A percentile compares a stretch with the other conserved stretches of the same genome.
Evolutionary conservation across 2,113 vertebrate genomes (phyloP).

Genomic region (Larimichthys crocea): DNA sequence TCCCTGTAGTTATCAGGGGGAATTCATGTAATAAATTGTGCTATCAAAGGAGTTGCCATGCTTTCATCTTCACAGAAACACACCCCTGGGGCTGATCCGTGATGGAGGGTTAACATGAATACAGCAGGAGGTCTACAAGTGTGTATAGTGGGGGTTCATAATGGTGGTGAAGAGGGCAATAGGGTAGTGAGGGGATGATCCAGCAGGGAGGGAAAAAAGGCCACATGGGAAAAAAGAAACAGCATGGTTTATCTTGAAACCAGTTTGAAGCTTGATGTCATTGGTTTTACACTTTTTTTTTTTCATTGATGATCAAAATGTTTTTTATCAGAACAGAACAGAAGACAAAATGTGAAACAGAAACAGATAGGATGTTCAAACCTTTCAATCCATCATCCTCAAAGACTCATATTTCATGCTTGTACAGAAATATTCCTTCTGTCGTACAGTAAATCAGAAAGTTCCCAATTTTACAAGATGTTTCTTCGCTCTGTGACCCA

Average conservation of each 20-base stretch:
- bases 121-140: conserved; percentile 41
- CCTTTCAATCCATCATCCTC: conserved; percentile 20
- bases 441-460: conserved; percentile 17
- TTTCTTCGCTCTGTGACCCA: not conserved
- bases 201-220: conserved; percentile 10
- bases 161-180: conserved; percentile 49
- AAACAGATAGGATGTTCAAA: not conserved
- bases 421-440: not conserved
- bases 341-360: not conserved
- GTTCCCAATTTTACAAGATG: not conserved
- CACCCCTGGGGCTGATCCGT: conserved; percentile 44
- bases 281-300: conserved; percentile 18
- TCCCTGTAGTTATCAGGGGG: conserved; percentile 39
- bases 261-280: conserved; percentile 8
- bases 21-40: conserved; percentile 61
- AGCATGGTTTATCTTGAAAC: conserved; percentile 12
- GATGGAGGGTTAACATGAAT: conserved; percentile 57
- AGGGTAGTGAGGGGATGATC: conserved; percentile 20
- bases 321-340: conserved; percentile 12
- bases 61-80: conserved; percentile 61
- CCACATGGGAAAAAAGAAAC: conserved; percentile 37
- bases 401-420: not conserved
- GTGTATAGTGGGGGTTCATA: conserved; percentile 19
- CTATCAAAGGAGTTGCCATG: conserved; percentile 61
- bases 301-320: conserved; percentile 10